Percentiles rank a stretch among this genome's conserved stretches.
Evolutionary conservation across 2,797 vertebrate species (phyloP).

Genomic region (Limnodromus scolopaceus): DNA sequence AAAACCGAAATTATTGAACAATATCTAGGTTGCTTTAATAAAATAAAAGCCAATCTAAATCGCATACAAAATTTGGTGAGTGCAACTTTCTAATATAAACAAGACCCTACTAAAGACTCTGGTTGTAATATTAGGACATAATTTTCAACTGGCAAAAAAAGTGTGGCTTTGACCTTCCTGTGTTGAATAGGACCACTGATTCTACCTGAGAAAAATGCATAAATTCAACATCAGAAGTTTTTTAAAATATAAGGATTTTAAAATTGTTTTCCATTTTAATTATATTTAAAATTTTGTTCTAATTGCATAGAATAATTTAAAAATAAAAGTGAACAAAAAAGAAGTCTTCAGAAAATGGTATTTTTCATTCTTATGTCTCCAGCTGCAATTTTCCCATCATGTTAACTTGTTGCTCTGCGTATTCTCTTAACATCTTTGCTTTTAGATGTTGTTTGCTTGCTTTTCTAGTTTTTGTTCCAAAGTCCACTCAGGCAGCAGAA

Average conservation of each 20-base stretch:
- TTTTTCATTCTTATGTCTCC: neutral
- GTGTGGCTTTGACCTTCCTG: neutral
- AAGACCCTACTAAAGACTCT: neutral
- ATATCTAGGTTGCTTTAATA: neutral
- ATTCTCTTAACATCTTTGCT: neutral
- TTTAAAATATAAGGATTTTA: neutral
- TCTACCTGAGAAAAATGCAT: neutral
- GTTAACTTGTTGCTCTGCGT: neutral
- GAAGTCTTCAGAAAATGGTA: neutral
- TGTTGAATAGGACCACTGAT: neutral
- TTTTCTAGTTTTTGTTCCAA: slow-evolving; percentile 18
- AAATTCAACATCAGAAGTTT: neutral
- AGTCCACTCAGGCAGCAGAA: neutral
- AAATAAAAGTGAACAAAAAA: neutral
- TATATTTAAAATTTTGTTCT: neutral
- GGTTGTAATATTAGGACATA: neutral
- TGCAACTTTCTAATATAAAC: neutral
- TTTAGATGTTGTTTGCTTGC: neutral
- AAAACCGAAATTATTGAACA: neutral
- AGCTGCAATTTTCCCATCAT: neutral
- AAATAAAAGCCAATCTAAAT: neutral
- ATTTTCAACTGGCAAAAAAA: neutral
- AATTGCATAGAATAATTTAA: neutral
- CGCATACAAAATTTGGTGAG: neutral
- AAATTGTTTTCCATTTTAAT: neutral